phyloP scores from a whole-genome alignment of 2,888 invertebrate genomes.

The Drosophila lacicola region DNA sequence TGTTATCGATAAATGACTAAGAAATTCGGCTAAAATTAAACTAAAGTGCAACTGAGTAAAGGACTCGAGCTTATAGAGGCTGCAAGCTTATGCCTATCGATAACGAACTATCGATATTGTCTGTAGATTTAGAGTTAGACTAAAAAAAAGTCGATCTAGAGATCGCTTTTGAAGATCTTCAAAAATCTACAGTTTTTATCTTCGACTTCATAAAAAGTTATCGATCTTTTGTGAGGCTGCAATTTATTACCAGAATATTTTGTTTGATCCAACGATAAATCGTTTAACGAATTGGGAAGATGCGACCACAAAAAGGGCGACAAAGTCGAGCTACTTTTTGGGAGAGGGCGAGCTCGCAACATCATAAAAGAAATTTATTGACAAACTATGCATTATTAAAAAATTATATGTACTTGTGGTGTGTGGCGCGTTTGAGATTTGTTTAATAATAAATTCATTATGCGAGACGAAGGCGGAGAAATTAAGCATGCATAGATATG shows the following conservation, averaged over 20 bases:
- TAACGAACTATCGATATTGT: background rate
- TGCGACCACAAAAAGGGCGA: conserved; percentile 17
- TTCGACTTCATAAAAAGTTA: too few species aligned
- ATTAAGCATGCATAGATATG: conserved; percentile 75
- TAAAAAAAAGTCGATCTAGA: too few species aligned
- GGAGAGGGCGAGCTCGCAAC: conserved; percentile 5
- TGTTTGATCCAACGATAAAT: background rate
- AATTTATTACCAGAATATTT: too few species aligned
- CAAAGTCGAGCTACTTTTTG: conserved; percentile 12
- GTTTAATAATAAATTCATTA: conserved; percentile 79
- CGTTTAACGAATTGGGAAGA: background rate
- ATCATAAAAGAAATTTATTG: conserved; percentile 81
- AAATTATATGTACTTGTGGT: conserved; percentile 79
- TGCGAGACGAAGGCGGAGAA: conserved; percentile 68
- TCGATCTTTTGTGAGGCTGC: too few species aligned
- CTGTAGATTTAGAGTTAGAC: too few species aligned
- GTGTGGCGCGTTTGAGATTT: conserved; percentile 72
- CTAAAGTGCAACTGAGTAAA: too few species aligned
- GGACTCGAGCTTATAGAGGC: too few species aligned
- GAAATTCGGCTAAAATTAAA: too few species aligned
- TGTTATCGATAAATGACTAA: too few species aligned
- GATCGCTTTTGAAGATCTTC: too few species aligned
- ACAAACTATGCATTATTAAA: conserved; percentile 81
- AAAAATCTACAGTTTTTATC: too few species aligned
- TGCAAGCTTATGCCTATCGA: background rate